A percentile compares a stretch with the other conserved stretches of the same genome.
Evolutionary conservation across 2,888 invertebrate genomes (phyloP).

Genomic region (Andrena bucephala): DNA sequence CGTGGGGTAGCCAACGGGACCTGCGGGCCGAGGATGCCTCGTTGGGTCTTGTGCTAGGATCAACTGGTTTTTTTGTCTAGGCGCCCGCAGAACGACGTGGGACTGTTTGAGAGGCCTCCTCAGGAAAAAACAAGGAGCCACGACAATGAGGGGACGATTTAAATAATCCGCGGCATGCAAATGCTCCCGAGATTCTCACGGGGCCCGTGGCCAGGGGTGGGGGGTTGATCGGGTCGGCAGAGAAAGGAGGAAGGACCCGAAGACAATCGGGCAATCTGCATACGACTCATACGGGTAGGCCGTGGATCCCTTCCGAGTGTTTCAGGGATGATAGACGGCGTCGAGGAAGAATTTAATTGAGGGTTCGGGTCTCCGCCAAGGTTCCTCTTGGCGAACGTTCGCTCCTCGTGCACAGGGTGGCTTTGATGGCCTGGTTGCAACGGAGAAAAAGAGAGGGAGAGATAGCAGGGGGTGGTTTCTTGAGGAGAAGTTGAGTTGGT

Average conservation of each 20-base stretch:
- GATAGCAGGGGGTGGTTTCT: no score
- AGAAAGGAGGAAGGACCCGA: constrained; percentile 71
- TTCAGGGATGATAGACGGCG: constrained; percentile 55
- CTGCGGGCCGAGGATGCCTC: constrained; percentile 58
- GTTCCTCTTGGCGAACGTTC: not conserved
- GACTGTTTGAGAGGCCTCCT: constrained; percentile 57
- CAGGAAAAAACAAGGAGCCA: constrained; percentile 73
- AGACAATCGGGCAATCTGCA: constrained; percentile 82
- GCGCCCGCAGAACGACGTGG: constrained; percentile 64
- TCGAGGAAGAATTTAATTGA: constrained; percentile 51
- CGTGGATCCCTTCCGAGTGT: constrained; percentile 36
- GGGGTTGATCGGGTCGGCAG: constrained; percentile 43
- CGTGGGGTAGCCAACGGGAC: constrained; percentile 37
- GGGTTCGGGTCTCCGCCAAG: not conserved
- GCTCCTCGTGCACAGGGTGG: no score
- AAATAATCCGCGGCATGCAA: constrained; percentile 84
- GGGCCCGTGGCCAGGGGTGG: constrained; percentile 42
- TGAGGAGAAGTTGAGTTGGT: no score
- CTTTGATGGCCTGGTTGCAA: no score
- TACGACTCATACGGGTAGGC: constrained; percentile 65
- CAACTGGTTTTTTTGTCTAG: constrained; percentile 69
- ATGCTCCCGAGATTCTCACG: constrained; percentile 83
- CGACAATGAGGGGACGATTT: constrained; percentile 79
- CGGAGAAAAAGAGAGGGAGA: no score
- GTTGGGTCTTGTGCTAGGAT: constrained; percentile 53